Percentiles rank a stretch among this genome's conserved stretches.
Conservation (phyloP, 2,113 vertebrate species). For the Epinephelus lanceolatus region DNA sequence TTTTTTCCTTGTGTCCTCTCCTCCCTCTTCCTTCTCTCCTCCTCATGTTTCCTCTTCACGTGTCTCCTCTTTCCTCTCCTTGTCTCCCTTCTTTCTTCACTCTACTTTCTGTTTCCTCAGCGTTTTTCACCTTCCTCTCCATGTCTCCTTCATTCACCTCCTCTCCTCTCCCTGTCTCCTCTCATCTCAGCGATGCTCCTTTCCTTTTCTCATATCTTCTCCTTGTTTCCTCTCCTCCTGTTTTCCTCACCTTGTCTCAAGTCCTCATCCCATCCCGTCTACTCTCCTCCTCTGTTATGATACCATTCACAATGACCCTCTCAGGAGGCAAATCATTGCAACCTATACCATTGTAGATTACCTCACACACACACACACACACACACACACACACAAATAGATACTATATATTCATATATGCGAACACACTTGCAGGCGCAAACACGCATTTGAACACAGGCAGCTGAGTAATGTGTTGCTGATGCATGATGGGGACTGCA, state of each 20-base stretch:
- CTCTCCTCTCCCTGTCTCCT: no score
- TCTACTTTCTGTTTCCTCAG: no score
- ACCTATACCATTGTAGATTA: not conserved
- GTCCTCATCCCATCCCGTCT: not conserved
- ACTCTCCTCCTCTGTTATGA: not conserved
- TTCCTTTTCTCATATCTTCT: no score
- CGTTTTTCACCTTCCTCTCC: no score
- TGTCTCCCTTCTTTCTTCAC: not conserved
- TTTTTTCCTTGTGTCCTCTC: no score
- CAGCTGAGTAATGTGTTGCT: not conserved
- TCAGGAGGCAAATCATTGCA: conserved; percentile 42
- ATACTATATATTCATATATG: conserved; percentile 8
- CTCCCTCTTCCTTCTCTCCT: no score
- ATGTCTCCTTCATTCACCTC: no score
- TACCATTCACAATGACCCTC: conserved; percentile 23
- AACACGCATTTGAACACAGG: not conserved
- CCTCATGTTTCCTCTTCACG: no score
- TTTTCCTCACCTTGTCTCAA: not conserved
- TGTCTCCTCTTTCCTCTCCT: not conserved
- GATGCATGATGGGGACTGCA: not conserved
- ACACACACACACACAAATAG: not conserved
- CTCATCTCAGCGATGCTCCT: no score
- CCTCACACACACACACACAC: not conserved
- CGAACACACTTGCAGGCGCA: not conserved
- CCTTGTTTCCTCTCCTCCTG: not conserved